These are phyloP conservation scores for Vespertilio murinus DNA, from an alignment of 2,797 vertebrate genomes.

Conservation along the genomic window DNA sequence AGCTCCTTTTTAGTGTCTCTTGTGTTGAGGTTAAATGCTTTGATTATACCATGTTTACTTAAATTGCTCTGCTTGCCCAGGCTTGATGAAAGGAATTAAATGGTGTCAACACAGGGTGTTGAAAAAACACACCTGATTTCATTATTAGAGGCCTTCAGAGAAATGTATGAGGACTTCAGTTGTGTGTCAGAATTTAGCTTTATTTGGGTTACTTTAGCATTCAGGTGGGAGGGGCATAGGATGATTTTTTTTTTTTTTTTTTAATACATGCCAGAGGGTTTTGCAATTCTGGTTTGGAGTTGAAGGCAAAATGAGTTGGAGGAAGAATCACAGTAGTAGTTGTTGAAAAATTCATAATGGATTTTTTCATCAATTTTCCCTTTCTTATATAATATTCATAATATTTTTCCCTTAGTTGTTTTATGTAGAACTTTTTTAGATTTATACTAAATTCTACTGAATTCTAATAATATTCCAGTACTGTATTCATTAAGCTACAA, in stretches of 20 bases:
- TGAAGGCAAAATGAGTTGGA: background rate
- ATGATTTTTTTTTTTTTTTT: background rate
- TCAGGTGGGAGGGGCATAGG: background rate
- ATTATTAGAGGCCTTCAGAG: background rate
- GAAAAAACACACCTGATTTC: background rate
- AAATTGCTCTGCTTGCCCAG: slow-evolving; percentile 23
- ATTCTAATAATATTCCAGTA: background rate
- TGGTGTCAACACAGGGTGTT: background rate
- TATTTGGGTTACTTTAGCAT: background rate
- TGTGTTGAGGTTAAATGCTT: background rate
- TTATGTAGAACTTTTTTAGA: background rate
- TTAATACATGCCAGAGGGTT: background rate
- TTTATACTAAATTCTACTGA: background rate
- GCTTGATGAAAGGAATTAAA: slow-evolving; percentile 21
- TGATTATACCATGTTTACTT: slow-evolving; percentile 17
- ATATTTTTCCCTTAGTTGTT: background rate
- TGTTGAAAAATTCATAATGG: slow-evolving; percentile 12
- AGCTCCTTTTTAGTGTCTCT: background rate
- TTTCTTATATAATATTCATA: background rate
- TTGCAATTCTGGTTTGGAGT: background rate
- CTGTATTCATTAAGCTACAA: background rate
- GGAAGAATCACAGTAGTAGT: background rate
- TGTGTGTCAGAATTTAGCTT: background rate
- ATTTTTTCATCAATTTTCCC: background rate
- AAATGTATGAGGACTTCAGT: background rate